Conservation (phyloP, 2,888 invertebrate genomes). For the Caenorhabditis zanzibari region DNA sequence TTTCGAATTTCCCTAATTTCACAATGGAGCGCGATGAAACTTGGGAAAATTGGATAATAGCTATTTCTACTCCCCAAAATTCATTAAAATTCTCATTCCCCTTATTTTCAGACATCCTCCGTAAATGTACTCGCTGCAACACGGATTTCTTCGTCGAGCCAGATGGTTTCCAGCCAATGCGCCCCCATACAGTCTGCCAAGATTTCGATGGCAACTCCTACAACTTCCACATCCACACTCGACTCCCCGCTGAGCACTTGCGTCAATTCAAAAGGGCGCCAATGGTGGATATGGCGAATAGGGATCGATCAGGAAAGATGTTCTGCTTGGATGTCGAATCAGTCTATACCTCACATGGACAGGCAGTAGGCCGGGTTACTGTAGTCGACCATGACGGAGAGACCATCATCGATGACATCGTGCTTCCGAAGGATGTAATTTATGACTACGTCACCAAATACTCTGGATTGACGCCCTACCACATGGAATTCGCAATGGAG, state of each 20-base stretch:
- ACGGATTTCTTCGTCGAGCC: background rate
- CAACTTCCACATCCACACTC: constrained; percentile 3
- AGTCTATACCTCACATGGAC: constrained; percentile 2
- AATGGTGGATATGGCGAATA: background rate
- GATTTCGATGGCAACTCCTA: background rate
- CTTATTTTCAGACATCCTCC: too few species aligned
- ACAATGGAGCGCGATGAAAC: too few species aligned
- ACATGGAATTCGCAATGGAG: background rate
- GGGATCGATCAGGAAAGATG: background rate
- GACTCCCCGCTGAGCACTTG: background rate
- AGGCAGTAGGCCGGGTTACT: constrained; percentile 7
- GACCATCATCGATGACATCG: background rate
- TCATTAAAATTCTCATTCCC: too few species aligned
- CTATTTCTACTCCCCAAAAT: too few species aligned
- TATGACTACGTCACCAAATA: background rate
- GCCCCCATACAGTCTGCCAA: background rate
- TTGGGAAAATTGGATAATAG: too few species aligned
- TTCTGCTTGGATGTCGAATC: constrained; percentile 1
- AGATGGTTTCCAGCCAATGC: background rate
- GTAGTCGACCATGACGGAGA: background rate
- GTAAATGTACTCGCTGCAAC: background rate
- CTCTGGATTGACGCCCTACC: background rate
- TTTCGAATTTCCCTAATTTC: too few species aligned
- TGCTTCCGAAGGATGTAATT: background rate
- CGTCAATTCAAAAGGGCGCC: background rate